phyloP scores from a whole-genome alignment of 92 coral and sea anemone genomes.

The Metridium senile region DNA sequence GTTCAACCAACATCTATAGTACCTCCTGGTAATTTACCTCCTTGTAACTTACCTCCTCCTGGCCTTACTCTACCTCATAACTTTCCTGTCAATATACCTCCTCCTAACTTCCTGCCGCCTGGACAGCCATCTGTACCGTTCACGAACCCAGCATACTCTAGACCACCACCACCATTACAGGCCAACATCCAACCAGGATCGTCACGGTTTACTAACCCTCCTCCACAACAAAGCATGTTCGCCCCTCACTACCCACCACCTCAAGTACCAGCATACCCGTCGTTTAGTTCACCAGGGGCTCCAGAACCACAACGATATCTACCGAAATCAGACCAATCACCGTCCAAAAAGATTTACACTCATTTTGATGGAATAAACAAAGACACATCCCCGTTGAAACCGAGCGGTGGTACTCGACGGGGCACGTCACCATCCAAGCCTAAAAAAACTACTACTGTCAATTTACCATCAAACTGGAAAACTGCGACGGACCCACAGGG shows the following conservation, averaged over 20 bases:
- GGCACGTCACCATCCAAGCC: conserved; percentile 54
- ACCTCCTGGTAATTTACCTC: conserved; percentile 36
- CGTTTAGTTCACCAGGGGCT: conserved; percentile 40
- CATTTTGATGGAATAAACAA: conserved; percentile 17
- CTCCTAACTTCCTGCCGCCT: conserved; percentile 69
- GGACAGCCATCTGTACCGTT: conserved; percentile 49
- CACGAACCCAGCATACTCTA: conserved; percentile 23
- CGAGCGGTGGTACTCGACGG: not conserved
- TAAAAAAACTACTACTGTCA: conserved; percentile 39
- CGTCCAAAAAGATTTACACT: not conserved
- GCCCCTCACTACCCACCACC: conserved; percentile 24
- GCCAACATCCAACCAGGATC: conserved; percentile 21
- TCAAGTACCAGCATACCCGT: conserved; percentile 24
- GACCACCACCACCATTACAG: conserved; percentile 43
- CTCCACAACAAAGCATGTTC: conserved; percentile 48
- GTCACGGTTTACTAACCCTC: not conserved
- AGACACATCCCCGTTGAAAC: conserved; percentile 15
- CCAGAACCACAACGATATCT: conserved; percentile 13
- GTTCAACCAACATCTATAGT: conserved; percentile 40
- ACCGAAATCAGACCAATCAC: conserved; percentile 18
- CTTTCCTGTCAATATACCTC: conserved; percentile 73
- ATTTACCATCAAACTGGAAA: conserved; percentile 91
- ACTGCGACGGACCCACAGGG: conserved; percentile 96
- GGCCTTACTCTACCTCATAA: conserved; percentile 60
- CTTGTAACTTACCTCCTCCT: conserved; percentile 69